phyloP scores from a whole-genome alignment of 1,140 invertebrate genomes.

The Ctenoplectra terminalis region DNA sequence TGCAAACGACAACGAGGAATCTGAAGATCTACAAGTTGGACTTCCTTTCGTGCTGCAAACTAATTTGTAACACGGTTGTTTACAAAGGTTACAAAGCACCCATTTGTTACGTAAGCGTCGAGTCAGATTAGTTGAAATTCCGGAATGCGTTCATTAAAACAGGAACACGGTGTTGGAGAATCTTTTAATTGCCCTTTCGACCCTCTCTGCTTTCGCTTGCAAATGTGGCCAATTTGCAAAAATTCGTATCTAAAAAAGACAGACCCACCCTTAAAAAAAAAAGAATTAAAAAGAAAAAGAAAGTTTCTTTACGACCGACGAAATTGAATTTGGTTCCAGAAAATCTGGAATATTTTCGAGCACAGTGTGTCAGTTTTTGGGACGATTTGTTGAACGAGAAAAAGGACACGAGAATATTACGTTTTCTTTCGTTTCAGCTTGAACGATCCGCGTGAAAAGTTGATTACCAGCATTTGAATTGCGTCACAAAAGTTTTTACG shows the following conservation, averaged over 20 bases:
- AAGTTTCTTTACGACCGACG: too few species aligned
- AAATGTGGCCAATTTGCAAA: not conserved
- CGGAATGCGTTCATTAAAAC: not conserved
- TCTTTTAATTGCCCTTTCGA: not conserved
- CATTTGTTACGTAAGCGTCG: not conserved
- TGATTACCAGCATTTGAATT: slow-evolving; percentile 7
- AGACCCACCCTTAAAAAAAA: too few species aligned
- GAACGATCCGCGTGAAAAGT: not conserved
- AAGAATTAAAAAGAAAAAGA: not conserved
- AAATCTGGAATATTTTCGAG: not conserved
- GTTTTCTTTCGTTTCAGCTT: not conserved
- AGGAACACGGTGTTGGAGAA: not conserved
- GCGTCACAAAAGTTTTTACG: not conserved
- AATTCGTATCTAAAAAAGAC: not conserved
- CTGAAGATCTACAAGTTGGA: too few species aligned
- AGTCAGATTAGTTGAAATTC: not conserved
- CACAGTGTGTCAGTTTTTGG: not conserved
- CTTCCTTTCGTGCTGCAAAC: not conserved
- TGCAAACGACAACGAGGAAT: too few species aligned
- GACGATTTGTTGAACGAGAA: not conserved
- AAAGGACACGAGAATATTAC: not conserved
- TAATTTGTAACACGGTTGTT: slow-evolving; percentile 4
- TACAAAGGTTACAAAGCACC: not conserved
- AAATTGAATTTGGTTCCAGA: not conserved
- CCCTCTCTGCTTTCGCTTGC: not conserved